Base-by-base conservation (phyloP, 1,140 invertebrate species). In the Monochamus saltuarius region DNA sequence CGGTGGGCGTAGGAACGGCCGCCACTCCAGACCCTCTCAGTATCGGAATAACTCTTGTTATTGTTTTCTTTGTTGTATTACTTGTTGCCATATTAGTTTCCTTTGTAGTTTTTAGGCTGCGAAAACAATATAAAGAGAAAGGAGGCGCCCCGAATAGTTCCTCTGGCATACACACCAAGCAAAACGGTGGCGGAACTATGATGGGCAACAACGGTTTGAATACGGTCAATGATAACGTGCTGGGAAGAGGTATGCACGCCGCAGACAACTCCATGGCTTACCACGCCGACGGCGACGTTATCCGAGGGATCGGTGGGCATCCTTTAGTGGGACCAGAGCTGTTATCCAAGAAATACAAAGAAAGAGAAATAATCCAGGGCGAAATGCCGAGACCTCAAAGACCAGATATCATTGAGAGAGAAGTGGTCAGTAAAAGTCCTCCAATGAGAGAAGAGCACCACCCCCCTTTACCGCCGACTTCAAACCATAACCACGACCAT, bases 381-480 rank as follows among this genome's bases (percentile, higher is more conserved):
- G 86, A 87, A 56, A 83, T 84, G 55, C 82, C 84, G 36, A 78
- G 88, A 43, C 88, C 89, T 0, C 90, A 92, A 75, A 78, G 92
- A 42, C 94, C 94, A 0, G 94, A 97, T 76, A 94, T 97, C 4
- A 96, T 97, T 46, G 94, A 95, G 77, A 78, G 93, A 2, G 93
- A 95, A 79, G 89, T 92, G 0, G 85, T 89, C 1, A 87, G 86
- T 3, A 91, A 91, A 73, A 90, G 89, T 65, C 89, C 90, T 4
- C 85, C 87, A 0, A 79, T 89, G 37, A 76, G 85, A 62, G 85
- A 88, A 66, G 89, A 92, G 62, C 90, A 94, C 60, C 88, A 90
- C 71, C 85, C 85, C 0, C 84, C 86, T 0, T 79, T 89, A 13
- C 86, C 88, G 17, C 83, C 85, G 4, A 82, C 84, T 1, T 81